Evolutionary conservation across 2,888 invertebrate genomes (phyloP).

Genomic region (Polyommatus icarus): DNA sequence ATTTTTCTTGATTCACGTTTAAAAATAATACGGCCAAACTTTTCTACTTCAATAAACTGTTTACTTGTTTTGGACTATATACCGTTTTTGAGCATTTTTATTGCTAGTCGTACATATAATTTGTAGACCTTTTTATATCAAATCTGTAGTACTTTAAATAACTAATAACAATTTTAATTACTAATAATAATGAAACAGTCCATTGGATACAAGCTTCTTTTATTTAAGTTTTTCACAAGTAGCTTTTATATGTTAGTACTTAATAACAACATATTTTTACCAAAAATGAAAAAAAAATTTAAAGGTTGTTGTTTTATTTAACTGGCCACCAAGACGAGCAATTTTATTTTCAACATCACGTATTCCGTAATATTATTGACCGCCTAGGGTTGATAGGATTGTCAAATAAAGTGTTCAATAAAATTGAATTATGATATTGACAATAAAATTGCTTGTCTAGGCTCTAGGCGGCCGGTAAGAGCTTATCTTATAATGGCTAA

Average conservation of each 20-base stretch:
- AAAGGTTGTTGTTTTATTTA: slow-evolving; percentile 63
- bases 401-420: too few species aligned
- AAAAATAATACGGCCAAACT: slow-evolving; percentile 23
- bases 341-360: too few species aligned
- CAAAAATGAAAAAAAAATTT: slow-evolving; percentile 64
- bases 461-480: slow-evolving; percentile 44
- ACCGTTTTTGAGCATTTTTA: slow-evolving; percentile 56
- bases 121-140: slow-evolving; percentile 35
- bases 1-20: slow-evolving; percentile 32
- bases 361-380: too few species aligned
- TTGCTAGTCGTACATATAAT: slow-evolving; percentile 66
- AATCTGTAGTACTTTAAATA: slow-evolving; percentile 42
- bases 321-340: too few species aligned
- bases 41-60: slow-evolving; percentile 5
- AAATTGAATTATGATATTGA: too few species aligned
- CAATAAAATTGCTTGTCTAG: too few species aligned
- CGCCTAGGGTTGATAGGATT: too few species aligned
- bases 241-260: slow-evolving; percentile 59
- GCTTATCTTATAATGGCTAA: slow-evolving; percentile 43
- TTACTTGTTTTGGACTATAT: slow-evolving; percentile 32
- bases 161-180: slow-evolving; percentile 33
- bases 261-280: slow-evolving; percentile 69
- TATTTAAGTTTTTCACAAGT: slow-evolving; percentile 37
- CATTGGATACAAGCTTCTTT: slow-evolving; percentile 29
- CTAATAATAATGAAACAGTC: slow-evolving; percentile 28